Evolutionary conservation across 2,113 vertebrate genomes (phyloP).

Genomic region (Hirundichthys speculiger): DNA sequence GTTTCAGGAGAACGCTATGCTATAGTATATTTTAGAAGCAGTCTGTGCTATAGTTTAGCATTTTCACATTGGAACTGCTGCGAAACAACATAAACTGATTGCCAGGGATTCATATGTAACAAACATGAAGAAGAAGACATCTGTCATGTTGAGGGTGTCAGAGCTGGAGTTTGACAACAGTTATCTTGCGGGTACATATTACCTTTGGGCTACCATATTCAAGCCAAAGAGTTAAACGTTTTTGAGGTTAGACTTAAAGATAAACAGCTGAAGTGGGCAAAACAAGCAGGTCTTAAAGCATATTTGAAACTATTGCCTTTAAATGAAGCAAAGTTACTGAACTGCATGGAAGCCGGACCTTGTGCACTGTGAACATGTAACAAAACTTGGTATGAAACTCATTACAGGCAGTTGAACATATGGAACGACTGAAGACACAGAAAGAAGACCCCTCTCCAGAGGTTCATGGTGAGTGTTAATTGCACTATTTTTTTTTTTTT

Average conservation of each 20-base stretch:
- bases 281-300: too few relatives aligned
- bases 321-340: too few relatives aligned
- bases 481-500: conserved; percentile 1
- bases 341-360: too few relatives aligned
- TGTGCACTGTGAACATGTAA: background rate
- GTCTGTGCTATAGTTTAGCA: background rate
- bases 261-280: background rate
- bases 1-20: background rate
- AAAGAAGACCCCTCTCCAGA: conserved; percentile 82
- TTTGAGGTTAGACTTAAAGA: too few relatives aligned
- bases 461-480: conserved; percentile 75
- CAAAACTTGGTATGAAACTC: background rate
- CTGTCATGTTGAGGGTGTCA: background rate
- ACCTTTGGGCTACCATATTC: background rate
- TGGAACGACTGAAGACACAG: conserved; percentile 91
- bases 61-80: background rate
- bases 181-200: too few relatives aligned
- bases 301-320: too few relatives aligned
- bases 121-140: background rate
- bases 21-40: background rate
- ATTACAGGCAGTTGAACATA: conserved; percentile 89
- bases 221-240: background rate
- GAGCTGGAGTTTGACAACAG: too few relatives aligned
- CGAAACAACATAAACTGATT: background rate
- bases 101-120: background rate